Evolutionary conservation across 2,797 vertebrate genomes (phyloP), one percentile per base, ranked within the genome.

Genomic region (Dipus sagitta): DNA sequence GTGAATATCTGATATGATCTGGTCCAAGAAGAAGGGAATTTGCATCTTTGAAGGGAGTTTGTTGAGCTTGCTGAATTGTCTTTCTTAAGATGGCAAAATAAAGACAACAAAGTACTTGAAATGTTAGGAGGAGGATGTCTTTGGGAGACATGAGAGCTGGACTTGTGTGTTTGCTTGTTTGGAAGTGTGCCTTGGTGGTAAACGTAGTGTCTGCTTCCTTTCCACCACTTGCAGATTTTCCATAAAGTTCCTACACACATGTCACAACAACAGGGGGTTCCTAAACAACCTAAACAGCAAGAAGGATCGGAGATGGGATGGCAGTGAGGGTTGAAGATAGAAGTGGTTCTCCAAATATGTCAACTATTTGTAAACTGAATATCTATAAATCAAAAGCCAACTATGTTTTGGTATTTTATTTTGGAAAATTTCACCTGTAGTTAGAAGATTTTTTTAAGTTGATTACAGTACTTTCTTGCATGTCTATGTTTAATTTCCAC

Each of bases 361-460:
- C 71, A 67, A 2, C 78, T 65, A 32, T 76, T 91, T 74, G 15
- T 76, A 74, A 92, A 42, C 60, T n/a, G 87, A 94, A 9, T 94
- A 12, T 72, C 26, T 64, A 8, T 28, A 80, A 72, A 87, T 54
- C 13, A 20, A 80, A 74, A 85, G 42, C 47, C 92, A 42, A 92
- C 64, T 88, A 14, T 77, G 70, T 77, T 77, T 1, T 3, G 58
- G 24, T 54, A 71, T 93, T 89, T 90, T 85, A 70, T 90, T 77
- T 94, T 92, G 65, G 91, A 64, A 89, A 91, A 30, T 93, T 88
- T 84, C 89, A 94, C 91, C 88, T 96, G 70, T 54, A 79, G 34
- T 86, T 93, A 65, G 60, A 95, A 54, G 54, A 71, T 76, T 58
- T 24, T 24, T n/a, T n/a, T 65, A 68, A 64, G 68, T 6, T 32